A percentile compares a stretch with the other conserved stretches of the same genome.
Conservation (phyloP, 2,113 vertebrate species). For the Menidia beryllina region DNA sequence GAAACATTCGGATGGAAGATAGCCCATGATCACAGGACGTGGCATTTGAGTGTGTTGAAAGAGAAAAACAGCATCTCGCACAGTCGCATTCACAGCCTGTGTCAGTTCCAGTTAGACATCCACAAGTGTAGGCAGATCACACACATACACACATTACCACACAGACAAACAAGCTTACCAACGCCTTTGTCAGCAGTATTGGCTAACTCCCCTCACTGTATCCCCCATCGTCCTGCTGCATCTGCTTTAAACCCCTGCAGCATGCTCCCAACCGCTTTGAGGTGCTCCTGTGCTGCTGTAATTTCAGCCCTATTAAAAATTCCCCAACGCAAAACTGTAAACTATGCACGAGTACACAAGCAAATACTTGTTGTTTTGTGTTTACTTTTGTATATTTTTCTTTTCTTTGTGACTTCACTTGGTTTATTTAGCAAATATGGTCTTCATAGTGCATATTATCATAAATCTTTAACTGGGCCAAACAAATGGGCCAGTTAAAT, state of each 20-base stretch:
- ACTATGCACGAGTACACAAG: constrained; percentile 45
- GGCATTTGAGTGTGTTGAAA: constrained; percentile 31
- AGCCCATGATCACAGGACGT: constrained; percentile 41
- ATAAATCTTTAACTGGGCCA: not conserved
- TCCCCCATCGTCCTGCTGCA: constrained; percentile 45
- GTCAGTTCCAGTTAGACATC: constrained; percentile 28
- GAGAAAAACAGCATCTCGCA: constrained; percentile 11
- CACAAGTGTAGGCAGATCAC: constrained; percentile 33
- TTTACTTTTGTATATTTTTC: no score
- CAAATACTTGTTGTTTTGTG: no score
- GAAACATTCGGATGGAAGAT: constrained; percentile 46
- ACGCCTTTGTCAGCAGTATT: constrained; percentile 71
- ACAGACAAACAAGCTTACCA: constrained; percentile 51
- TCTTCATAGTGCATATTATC: constrained; percentile 4
- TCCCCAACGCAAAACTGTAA: constrained; percentile 33
- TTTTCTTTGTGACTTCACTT: constrained; percentile 15
- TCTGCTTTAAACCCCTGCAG: constrained; percentile 64
- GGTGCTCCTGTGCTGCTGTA: constrained; percentile 57
- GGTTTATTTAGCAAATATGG: constrained; percentile 12
- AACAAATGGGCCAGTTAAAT: constrained; percentile 21
- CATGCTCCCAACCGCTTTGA: constrained; percentile 53
- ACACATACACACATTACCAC: constrained; percentile 18
- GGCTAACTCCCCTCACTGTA: constrained; percentile 40
- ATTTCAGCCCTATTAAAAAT: constrained; percentile 48
- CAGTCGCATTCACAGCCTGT: constrained; percentile 30